A percentile compares a stretch with the other conserved stretches of the same genome.
Evolutionary conservation across 2,888 invertebrate genomes (phyloP).

Genomic region (Nowickia ferox): DNA sequence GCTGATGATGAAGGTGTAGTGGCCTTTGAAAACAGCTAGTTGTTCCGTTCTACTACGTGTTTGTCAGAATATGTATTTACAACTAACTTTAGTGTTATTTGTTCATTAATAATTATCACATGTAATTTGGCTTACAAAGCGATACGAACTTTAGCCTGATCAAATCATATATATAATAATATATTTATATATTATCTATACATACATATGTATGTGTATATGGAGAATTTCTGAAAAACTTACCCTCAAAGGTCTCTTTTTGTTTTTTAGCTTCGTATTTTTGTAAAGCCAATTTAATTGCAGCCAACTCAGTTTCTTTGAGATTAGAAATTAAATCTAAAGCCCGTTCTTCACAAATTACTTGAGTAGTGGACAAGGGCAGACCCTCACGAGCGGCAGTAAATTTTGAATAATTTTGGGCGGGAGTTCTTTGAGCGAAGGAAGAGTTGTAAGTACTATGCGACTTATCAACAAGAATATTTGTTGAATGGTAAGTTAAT

Average conservation of each 20-base stretch:
- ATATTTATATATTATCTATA: neutral
- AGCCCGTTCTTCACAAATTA: constrained; percentile 88
- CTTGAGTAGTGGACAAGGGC: constrained; percentile 73
- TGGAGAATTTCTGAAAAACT: constrained; percentile 70
- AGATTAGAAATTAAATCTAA: constrained; percentile 89
- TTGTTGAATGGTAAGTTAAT: constrained; percentile 38
- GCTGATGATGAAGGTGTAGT: too few relatives aligned
- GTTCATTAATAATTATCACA: too few relatives aligned
- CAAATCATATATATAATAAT: neutral
- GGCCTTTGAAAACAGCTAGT: too few relatives aligned
- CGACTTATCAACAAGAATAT: neutral
- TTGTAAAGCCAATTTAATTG: constrained; percentile 87
- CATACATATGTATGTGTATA: neutral
- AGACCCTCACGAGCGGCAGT: constrained; percentile 70
- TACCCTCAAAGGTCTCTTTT: constrained; percentile 92
- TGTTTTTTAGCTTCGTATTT: constrained; percentile 89
- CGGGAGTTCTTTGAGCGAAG: constrained; percentile 34
- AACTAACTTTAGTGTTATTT: too few relatives aligned
- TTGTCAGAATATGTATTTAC: too few relatives aligned
- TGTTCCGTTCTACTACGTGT: too few relatives aligned
- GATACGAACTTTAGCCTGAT: too few relatives aligned
- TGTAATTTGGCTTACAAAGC: too few relatives aligned
- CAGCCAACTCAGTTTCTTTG: constrained; percentile 88
- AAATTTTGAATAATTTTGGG: constrained; percentile 75
- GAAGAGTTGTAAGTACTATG: constrained; percentile 6